Evolutionary conservation across 2,113 vertebrate species (phyloP), one percentile per base, ranked within the genome.

Genomic region (Chroicocephalus ridibundus): DNA sequence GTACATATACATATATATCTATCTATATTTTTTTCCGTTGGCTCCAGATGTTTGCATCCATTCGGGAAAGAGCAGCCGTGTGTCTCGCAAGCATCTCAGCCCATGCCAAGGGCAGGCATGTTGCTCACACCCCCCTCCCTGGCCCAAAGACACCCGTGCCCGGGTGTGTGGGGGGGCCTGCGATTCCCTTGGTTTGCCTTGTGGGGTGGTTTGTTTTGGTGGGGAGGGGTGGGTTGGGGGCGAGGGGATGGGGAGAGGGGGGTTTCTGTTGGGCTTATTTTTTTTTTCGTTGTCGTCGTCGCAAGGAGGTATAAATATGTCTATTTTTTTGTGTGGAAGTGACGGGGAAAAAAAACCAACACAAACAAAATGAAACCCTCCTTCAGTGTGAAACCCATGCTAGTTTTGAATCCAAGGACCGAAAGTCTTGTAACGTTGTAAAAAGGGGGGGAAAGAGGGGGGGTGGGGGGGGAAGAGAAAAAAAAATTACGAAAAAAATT

Each of bases 361-460:
- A 8, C 24, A 15, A 75, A 68, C 46, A 51, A 55, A 94, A 80
- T 4, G 11, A 52, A 87, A 21, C 52, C 82, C 94, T 98, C 93
- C 93, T 95, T 83, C 90, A 40, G 90, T 98, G 97, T 98, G 96
- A 97, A 97, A 96, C 97, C 96, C 93, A 54, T 95, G 97, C 66
- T 98, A 98, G 98, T 98, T 98, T 98, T 96, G 36, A 82, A 98
- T 98, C 97, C 94, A 97, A 98, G 98, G 98, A 98, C 97, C 98
- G 98, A 99, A 99, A 98, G 93, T 76, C 93, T 97, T 98, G 98
- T 97, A 97, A 96, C 55, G 15, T 94, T 98, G 96, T 98, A 97
- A 95, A 94, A 97, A 94, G 90, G 57, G 44, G n/a, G 29, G 15
- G 15, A 42, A 75, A 38, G 3, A 1, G 19, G 36, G 40, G 40